Evolutionary conservation across 2,113 vertebrate species (phyloP), one percentile per base, ranked within the genome.

Genomic region (Shinisaurus crocodilurus): DNA sequence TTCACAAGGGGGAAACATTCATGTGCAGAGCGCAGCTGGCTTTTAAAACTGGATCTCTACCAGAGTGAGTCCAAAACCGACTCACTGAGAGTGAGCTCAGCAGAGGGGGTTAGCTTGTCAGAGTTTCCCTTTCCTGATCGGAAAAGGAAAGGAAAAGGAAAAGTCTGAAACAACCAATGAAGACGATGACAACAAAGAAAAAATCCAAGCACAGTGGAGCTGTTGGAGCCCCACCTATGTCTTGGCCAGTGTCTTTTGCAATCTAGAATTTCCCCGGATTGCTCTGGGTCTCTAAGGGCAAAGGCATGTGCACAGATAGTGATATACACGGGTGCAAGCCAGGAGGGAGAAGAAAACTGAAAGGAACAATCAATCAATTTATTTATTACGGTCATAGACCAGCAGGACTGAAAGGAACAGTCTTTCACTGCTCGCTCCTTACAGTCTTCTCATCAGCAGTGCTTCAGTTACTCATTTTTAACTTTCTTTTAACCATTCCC

Each of bases 11-110:
- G 18, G 84, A 5, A 69, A 34, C 5, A 29, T 15, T 1, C 37
- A 32, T 12, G 1, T 6, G 23, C 67, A 12, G 18, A 0, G 1
- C 40, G 10, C 4, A 1, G 29, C 25, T 13, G 32, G 3, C 29
- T 85, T 75, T 54, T 15, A 60, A 40, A 75, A 75, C 45, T 13
- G 70, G 65, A 70, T n/a, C 65, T 69, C 3, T 48, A 29, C 40
- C 13, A 45, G 32, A 60, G 72, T 13, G 40, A 54, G 85, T 50
- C n/a, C 48, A 5, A 57, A 20, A 23, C 3, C 7, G 45, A n/a
- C 18, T n/a, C n/a, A n/a, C n/a, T n/a, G n/a, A 10, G 45, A 67
- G 18, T 16, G 45, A 85, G 29, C n/a, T 48, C 45, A 50, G 43
- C 18, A 48, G 65, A 48, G n/a, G 16, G 40, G 69, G 32, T 86